phyloP scores from a whole-genome alignment of 2,888 invertebrate genomes.

The Abrostola tripartita region DNA sequence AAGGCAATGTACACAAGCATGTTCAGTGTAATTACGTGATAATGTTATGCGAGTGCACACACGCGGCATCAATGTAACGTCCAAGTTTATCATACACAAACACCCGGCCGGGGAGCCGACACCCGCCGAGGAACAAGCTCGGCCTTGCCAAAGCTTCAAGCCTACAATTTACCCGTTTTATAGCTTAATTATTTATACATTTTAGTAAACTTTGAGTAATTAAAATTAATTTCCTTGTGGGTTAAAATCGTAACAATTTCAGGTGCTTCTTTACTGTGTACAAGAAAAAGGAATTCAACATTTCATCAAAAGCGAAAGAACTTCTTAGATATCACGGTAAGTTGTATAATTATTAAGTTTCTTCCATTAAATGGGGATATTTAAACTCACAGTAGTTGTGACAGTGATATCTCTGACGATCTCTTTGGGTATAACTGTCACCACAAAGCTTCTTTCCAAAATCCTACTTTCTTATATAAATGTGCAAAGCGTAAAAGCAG shows the following conservation, averaged over 20 bases:
- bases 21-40: constrained; percentile 44
- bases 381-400: too few species aligned
- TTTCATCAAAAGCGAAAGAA: too few species aligned
- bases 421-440: too few species aligned
- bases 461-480: constrained; percentile 8
- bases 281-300: too few species aligned
- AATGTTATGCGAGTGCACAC: constrained; percentile 46
- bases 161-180: constrained; percentile 12
- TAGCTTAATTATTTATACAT: constrained; percentile 27
- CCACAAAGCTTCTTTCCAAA: constrained; percentile 1
- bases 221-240: not conserved
- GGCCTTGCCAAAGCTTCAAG: not conserved
- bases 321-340: too few species aligned
- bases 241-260: too few species aligned
- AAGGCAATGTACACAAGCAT: constrained; percentile 6
- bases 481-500: constrained; percentile 17
- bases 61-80: constrained; percentile 17
- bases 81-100: constrained; percentile 52
- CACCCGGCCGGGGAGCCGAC: constrained; percentile 17
- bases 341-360: too few species aligned
- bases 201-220: constrained; percentile 7
- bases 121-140: not conserved
- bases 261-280: too few species aligned
- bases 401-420: too few species aligned
- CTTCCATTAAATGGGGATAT: too few species aligned